These are phyloP conservation scores for Zelostemma sp. DNA, from an alignment of 1,140 invertebrate species.

Conservation along the genomic window DNA sequence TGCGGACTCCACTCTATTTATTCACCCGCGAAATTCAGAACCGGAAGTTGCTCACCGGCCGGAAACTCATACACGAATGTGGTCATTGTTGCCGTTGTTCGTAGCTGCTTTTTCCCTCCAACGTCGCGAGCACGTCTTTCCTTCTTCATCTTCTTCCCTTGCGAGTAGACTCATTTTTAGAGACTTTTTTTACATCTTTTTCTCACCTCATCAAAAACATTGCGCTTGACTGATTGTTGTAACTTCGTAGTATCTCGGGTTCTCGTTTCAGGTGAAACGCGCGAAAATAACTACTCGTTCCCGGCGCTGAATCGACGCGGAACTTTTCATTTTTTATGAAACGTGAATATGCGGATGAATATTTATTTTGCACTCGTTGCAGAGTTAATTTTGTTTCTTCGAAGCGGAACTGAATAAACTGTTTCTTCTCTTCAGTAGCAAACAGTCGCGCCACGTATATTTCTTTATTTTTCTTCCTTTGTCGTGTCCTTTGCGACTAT, in stretches of 20 bases:
- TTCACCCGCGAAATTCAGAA: slow-evolving; percentile 69
- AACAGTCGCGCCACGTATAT: slow-evolving; percentile 32
- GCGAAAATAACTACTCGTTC: no score
- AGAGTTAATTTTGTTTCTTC: background rate
- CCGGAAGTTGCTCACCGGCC: slow-evolving; percentile 67
- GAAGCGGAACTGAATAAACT: slow-evolving; percentile 24
- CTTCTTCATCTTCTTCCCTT: slow-evolving; percentile 12
- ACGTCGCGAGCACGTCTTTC: slow-evolving; percentile 14
- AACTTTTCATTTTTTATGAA: no score
- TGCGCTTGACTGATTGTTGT: slow-evolving; percentile 15
- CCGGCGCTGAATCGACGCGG: no score
- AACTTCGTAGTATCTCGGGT: no score
- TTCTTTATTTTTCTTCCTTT: slow-evolving; percentile 13
- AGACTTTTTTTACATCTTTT: slow-evolving; percentile 14
- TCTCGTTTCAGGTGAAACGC: no score
- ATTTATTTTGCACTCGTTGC: background rate
- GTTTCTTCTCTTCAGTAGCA: slow-evolving; percentile 18
- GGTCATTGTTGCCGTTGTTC: slow-evolving; percentile 36
- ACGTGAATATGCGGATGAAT: background rate
- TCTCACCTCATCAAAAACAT: slow-evolving; percentile 21
- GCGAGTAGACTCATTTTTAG: no score
- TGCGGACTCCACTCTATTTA: slow-evolving; percentile 61
- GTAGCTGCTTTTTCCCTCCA: slow-evolving; percentile 17
- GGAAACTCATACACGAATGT: slow-evolving; percentile 61
- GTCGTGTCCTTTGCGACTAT: slow-evolving; percentile 25